Conservation (phyloP, 2,797 vertebrate genomes). For the Hydrophis major region DNA sequence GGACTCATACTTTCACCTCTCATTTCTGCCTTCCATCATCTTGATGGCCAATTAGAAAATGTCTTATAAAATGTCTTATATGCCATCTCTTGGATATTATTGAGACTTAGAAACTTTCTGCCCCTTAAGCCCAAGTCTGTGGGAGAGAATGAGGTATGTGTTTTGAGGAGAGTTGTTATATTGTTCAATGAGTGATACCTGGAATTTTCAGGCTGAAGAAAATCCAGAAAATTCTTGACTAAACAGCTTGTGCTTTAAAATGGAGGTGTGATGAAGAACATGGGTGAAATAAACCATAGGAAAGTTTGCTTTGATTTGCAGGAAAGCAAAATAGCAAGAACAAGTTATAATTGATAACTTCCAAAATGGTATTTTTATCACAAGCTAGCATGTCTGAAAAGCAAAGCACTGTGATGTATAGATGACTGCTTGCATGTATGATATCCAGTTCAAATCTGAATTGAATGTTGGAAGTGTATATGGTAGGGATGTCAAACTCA, state of each 20-base stretch:
- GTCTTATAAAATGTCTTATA: not conserved
- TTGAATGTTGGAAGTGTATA: not conserved
- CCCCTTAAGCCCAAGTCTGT: not conserved
- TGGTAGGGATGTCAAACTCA: too few species aligned
- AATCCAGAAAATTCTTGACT: slow-evolving; percentile 11
- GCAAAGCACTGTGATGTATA: not conserved
- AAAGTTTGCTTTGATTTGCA: slow-evolving; percentile 28
- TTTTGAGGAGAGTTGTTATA: slow-evolving; percentile 14
- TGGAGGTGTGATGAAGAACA: not conserved
- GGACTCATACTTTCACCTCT: not conserved
- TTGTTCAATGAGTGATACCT: not conserved
- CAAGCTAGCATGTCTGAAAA: not conserved
- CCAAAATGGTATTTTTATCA: not conserved
- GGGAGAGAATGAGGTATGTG: slow-evolving; percentile 2
- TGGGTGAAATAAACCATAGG: not conserved
- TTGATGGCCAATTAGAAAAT: slow-evolving; percentile 26
- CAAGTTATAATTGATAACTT: not conserved
- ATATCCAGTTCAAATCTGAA: not conserved
- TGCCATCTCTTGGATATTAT: slow-evolving; percentile 10
- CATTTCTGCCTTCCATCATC: not conserved
- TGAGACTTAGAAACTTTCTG: not conserved
- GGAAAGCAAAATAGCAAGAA: not conserved
- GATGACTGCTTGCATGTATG: not conserved
- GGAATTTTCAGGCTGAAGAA: slow-evolving; percentile 7
- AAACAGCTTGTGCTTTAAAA: slow-evolving; percentile 20